Base-by-base conservation (phyloP, 2,888 invertebrate genomes). In the Mimas tiliae region DNA sequence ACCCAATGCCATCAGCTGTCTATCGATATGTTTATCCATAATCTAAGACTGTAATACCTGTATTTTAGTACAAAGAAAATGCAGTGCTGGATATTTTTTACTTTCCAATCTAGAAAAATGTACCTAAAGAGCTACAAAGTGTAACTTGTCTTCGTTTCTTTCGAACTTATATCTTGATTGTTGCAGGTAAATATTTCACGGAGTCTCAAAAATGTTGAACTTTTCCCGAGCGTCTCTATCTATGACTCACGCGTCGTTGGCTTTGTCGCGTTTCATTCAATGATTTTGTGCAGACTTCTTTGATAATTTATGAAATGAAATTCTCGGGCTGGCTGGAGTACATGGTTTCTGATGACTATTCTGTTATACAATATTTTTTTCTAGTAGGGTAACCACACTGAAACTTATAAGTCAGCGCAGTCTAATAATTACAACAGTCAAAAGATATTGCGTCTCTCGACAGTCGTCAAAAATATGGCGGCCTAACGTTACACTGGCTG, bases 231-330 rank as follows among this genome's bases (percentile, higher is more conserved):
- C 68, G 72, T 73, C 74, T 82, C 82, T 88, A 88, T 88, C 87
- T 71, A 76, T 66, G 70, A 73, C 70, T 84, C 80, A 87, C 87
- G 85, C 85, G 78, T 84, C 88, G 86, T 83, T 88, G 86, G 73
- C 75, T 82, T 69, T 79, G 74, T 78, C 79, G 74, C 73, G 75
- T 74, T 81, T 82, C 81, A 74, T 80, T 77, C 81, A 79, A 74
- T 79, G 78, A 80, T 72, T 82, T 80, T 78, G 70, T 73, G 74
- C 74, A 72, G 67, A 74, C 34, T 45, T 74, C 47, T 64, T 42
- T 58, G 34, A 47, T 50, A 79, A 76, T 81, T 76, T 69, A 70
- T 65, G 70, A 70, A 69, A 70, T 65, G 71, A 72, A 74, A 79
- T 74, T 73, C 12, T 47, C 19, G 48, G 48, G 58, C 47, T 38